Base-by-base conservation (phyloP, 1,140 invertebrate genomes). In the Rhagoletis pomonella region DNA sequence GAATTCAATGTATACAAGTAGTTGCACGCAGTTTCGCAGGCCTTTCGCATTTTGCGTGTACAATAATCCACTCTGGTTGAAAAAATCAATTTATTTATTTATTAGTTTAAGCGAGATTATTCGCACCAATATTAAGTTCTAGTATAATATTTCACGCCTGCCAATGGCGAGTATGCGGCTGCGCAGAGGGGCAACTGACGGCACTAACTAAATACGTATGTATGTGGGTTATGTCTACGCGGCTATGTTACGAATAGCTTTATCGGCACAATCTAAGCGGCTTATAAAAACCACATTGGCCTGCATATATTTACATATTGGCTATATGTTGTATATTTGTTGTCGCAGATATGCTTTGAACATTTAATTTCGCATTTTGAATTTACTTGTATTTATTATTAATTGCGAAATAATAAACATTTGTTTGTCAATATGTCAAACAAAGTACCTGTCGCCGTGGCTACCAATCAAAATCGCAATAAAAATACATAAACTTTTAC, bases 381-480 rank as follows among this genome's bases (percentile, higher is more conserved):
- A 73, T n/a, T 44, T 42, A 73, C 44, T 73, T 73, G 42, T 14
- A 73, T n/a, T 44, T 42, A 73, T 73, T 73, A 17, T 44, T 73
- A 44, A 42, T 47, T 47, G 14, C 17, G 17, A 55, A 55, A 81
- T 50, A 55, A 81, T 58, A 58, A 81, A 55, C n/a, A 19, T 55
- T 81, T 81, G 73, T 81, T 81, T 81, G 73, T 10, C 73, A 81
- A 81, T 81, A 55, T 81, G 73, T 55, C 73, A 81, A 19, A 81
- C 47, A 81, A 81, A 81, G 73, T 81, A 81, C 73, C 73, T 81
- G 73, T 29, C 73, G 47, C 50, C 29, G 47, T 19, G 73, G 47
- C 47, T 55, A 19, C 14, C 47, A 29, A 58, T 81, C 47, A 55
- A 55, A 55, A 81, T 47, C 73, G 44, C 73, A 81, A 81, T 44